These are phyloP conservation scores for Semotilus atromaculatus DNA, from an alignment of 2,797 vertebrate species.

Conservation along the genomic window DNA sequence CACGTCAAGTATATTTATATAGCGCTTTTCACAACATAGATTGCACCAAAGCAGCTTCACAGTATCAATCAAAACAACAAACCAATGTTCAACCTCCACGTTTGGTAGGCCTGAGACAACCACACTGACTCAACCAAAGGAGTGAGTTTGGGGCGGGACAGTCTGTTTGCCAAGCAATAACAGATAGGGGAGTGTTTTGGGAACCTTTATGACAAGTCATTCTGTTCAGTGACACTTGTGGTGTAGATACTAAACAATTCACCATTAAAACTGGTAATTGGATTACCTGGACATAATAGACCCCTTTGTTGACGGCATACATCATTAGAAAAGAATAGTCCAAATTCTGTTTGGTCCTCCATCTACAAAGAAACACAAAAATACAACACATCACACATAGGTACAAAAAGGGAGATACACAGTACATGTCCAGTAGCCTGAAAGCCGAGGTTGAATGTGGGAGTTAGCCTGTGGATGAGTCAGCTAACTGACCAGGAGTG, in stretches of 20 bases:
- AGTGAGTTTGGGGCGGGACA: neutral
- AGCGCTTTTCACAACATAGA: no score
- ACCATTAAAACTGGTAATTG: neutral
- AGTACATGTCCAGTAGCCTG: neutral
- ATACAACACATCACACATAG: neutral
- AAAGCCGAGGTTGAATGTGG: neutral
- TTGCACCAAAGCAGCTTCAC: no score
- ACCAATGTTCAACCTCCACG: no score
- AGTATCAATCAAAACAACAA: no score
- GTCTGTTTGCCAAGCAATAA: neutral
- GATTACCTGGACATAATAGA: conserved; percentile 96
- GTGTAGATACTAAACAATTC: neutral
- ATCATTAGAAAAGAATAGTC: conserved; percentile 99
- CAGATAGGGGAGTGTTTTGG: neutral
- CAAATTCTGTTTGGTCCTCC: conserved; percentile 98
- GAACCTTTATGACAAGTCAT: neutral
- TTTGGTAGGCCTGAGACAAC: neutral
- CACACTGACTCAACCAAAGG: conserved; percentile 2
- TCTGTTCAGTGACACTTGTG: neutral
- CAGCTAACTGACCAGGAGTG: neutral
- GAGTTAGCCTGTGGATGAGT: neutral
- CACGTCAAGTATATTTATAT: no score
- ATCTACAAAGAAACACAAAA: conserved; percentile 78
- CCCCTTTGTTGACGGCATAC: conserved; percentile 95
- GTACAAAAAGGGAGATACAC: neutral